These are phyloP conservation scores for Lophius piscatorius DNA, from an alignment of 2,113 vertebrate genomes.

Conservation along the genomic window DNA sequence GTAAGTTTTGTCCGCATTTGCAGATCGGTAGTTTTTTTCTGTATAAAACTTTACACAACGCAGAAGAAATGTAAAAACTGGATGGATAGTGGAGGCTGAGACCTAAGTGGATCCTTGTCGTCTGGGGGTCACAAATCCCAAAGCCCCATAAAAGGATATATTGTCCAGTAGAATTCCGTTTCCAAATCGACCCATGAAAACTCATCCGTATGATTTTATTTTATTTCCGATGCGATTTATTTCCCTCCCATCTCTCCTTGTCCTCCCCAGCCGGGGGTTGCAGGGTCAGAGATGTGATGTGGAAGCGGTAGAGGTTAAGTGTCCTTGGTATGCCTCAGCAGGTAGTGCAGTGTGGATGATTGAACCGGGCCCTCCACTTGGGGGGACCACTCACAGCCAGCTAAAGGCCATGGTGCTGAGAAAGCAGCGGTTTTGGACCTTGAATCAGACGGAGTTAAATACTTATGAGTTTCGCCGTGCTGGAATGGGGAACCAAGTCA, in stretches of 20 bases:
- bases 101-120: too few species aligned
- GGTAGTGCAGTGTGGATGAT: conserved; percentile 46
- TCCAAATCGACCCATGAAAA: conserved; percentile 21
- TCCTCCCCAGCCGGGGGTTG: conserved; percentile 3
- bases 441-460: conserved; percentile 21
- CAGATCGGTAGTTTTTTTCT: too few species aligned
- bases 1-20: too few species aligned
- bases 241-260: not conserved
- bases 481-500: conserved; percentile 8
- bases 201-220: conserved; percentile 30
- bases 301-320: conserved; percentile 46
- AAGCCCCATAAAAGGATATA: too few species aligned
- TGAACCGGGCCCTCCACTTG: conserved; percentile 40
- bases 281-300: conserved; percentile 36
- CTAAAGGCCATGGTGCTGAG: conserved; percentile 58
- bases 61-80: too few species aligned
- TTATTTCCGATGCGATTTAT: conserved; percentile 25
- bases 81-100: too few species aligned
- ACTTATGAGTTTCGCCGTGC: conserved; percentile 21
- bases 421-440: conserved; percentile 41
- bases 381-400: conserved; percentile 37
- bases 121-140: too few species aligned
- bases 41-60: too few species aligned
- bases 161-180: too few species aligned
- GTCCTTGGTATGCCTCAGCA: conserved; percentile 55